Base-by-base conservation (phyloP, 2,113 vertebrate genomes). In the Peromyscus leucopus region DNA sequence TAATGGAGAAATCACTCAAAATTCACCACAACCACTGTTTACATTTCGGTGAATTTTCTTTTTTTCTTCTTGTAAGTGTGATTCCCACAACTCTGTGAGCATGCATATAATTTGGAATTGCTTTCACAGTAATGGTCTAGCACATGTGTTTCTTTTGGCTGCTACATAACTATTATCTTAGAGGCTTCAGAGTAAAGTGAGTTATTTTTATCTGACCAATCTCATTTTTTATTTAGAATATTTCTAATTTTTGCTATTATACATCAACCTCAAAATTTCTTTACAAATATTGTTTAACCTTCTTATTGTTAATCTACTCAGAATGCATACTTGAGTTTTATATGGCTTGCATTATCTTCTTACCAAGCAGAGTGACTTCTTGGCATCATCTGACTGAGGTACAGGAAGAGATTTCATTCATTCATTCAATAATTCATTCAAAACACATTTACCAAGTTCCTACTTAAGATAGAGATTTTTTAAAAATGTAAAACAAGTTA, bases 31-130 rank as follows among this genome's bases (percentile, higher is more conserved):
- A 75, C 51, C 19, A 72, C 11, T 88, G 12, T 75, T 96, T 55
- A 92, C 33, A 59, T 92, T 96, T 89, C 55, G 46, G 59, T 95
- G 26, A 93, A 93, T 90, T 90, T 95, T 61, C 33, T 83, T 93
- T 36, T 90, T 39, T 88, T 59, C 22, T 63, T 15, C 69, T 48
- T 90, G 10, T 2, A 83, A n/a, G 15, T 91, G 33, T 24, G 65
- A 92, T 93, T 89, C 74, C 91, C 83, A 86, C 59, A 71, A n/a
- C 74, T 91, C 63, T 88, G 59, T 89, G 48, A 88, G 31, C 24
- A 84, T 6, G 59, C 5, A 75, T 24, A 31, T 6, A 87, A 78
- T 91, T 8, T 92, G 76, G 91, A 63, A 95, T 39, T n/a, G 51
- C 59, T 92, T 89, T 75, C 11, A 82, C 48, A 19, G 89, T 57